Conservation (phyloP, 2,888 invertebrate genomes). For the Merodon equestris region DNA sequence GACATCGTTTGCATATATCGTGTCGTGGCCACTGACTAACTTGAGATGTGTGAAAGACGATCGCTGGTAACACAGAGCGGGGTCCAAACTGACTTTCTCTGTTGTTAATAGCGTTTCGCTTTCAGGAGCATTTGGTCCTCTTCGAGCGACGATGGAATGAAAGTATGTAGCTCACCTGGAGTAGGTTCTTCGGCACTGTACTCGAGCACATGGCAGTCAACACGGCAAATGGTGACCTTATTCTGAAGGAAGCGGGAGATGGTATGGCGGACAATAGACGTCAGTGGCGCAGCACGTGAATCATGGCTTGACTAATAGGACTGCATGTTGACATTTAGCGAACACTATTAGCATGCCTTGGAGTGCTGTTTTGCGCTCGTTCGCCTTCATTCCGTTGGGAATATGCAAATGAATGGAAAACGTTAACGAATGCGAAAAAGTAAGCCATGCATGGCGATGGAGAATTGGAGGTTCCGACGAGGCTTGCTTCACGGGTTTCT, state of each 20-base stretch:
- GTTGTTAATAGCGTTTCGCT: conserved; percentile 40
- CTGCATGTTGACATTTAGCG: conserved; percentile 52
- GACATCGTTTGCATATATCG: conserved; percentile 25
- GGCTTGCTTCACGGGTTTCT: not conserved
- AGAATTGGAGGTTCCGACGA: not conserved
- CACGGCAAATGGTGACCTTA: conserved; percentile 18
- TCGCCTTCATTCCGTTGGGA: conserved; percentile 16
- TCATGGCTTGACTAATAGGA: conserved; percentile 54
- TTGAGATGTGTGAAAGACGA: conserved; percentile 33
- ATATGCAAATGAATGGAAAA: conserved; percentile 41
- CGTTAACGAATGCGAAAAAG: conserved; percentile 24
- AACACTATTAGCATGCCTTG: conserved; percentile 40
- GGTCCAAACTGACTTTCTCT: conserved; percentile 49
- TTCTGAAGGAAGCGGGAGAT: conserved; percentile 14
- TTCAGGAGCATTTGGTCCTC: conserved; percentile 34
- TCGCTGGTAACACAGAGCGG: conserved; percentile 10
- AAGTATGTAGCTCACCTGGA: conserved; percentile 30
- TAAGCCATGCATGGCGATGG: conserved; percentile 19
- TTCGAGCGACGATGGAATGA: conserved; percentile 17
- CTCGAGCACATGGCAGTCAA: conserved; percentile 28
- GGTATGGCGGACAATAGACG: conserved; percentile 32
- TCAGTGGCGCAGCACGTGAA: conserved; percentile 46
- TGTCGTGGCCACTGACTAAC: conserved; percentile 20
- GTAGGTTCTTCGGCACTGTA: conserved; percentile 10
- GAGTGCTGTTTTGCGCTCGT: conserved; percentile 25